Conservation (phyloP, 2,113 vertebrate species). For the Leiothrix lutea region DNA sequence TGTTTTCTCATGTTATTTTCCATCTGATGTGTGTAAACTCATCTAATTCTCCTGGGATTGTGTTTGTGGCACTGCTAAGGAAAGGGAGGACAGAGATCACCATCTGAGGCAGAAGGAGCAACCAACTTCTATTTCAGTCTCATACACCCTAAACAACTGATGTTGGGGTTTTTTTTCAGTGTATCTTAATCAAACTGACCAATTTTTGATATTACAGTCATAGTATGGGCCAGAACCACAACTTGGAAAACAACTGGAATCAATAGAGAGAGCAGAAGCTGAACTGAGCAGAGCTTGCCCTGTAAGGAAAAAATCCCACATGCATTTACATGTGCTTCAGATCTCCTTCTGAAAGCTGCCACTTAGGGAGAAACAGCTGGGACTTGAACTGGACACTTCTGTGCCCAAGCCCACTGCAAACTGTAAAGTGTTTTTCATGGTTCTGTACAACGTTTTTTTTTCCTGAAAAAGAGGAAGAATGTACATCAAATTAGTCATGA, state of each 20-base stretch:
- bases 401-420: neutral
- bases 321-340: neutral
- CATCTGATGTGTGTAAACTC: neutral
- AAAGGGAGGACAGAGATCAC: neutral
- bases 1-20: neutral
- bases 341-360: neutral
- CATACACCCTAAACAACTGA: neutral
- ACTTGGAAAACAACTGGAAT: neutral
- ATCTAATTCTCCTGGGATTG: neutral
- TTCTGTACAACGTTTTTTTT: neutral
- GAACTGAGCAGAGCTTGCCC: neutral
- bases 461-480: neutral
- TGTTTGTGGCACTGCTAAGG: neutral
- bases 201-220: neutral
- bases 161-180: neutral
- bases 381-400: neutral
- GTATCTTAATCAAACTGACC: neutral
- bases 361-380: neutral
- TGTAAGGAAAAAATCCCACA: neutral
- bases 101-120: neutral
- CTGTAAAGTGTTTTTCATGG: neutral
- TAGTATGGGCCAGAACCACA: neutral
- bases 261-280: neutral
- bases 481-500: neutral
- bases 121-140: neutral